Evolutionary conservation across 2,113 vertebrate genomes (phyloP).

Genomic region (Bos taurus): ARS-UCD2.0 NC_037346.1:33902001-33902500

Average conservation of each 20-base stretch:
- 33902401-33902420: background rate
- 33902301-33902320: background rate
- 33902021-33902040: background rate
- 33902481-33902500: background rate
- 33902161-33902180: fast-evolving
- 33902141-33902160: background rate
- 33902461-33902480: too few relatives aligned
- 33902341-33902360: background rate
- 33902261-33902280: background rate
- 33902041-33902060: background rate
- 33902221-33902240: background rate
- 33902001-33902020: conserved; percentile 79
- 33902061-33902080: background rate
- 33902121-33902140: background rate
- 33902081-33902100: background rate
- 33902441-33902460: background rate
- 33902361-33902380: background rate
- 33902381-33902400: background rate
- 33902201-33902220: background rate
- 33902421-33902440: background rate
- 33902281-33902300: background rate
- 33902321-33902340: background rate
- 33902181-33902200: background rate
- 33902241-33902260: background rate
- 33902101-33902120: background rate